Percentiles rank a stretch among this genome's conserved stretches.
Evolutionary conservation across 2,797 vertebrate species (phyloP).

Genomic region (Phrynocephalus vlangalii): DNA sequence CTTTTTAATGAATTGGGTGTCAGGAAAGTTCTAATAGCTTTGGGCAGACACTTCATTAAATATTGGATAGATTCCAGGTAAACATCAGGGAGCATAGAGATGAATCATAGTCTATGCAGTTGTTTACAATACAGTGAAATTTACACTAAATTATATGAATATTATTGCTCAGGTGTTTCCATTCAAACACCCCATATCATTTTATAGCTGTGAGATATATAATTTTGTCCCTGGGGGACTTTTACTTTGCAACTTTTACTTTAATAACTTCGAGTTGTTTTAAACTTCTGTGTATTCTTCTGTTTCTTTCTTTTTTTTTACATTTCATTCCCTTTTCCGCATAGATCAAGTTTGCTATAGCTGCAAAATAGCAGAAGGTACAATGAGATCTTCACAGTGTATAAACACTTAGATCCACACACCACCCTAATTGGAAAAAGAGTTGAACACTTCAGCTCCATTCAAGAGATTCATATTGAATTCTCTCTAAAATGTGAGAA

Average conservation of each 20-base stretch:
- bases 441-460: no score
- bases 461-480: no score
- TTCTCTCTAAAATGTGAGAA: no score
- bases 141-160: background rate
- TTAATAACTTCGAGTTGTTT: background rate
- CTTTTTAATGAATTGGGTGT: conserved; percentile 1
- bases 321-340: background rate
- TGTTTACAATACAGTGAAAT: conserved; percentile 14
- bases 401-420: background rate
- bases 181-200: background rate
- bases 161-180: background rate
- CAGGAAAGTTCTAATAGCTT: conserved; percentile 1
- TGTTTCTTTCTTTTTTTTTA: background rate
- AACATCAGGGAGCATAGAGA: background rate
- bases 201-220: background rate
- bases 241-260: background rate
- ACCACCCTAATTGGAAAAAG: background rate
- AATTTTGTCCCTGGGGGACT: background rate
- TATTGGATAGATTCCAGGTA: background rate
- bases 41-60: conserved; percentile 10
- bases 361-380: rapidly evolving
- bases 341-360: background rate
- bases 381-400: background rate
- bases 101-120: background rate
- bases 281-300: background rate